phyloP scores from a whole-genome alignment of 2,888 invertebrate genomes.

The Buathra laborator region DNA sequence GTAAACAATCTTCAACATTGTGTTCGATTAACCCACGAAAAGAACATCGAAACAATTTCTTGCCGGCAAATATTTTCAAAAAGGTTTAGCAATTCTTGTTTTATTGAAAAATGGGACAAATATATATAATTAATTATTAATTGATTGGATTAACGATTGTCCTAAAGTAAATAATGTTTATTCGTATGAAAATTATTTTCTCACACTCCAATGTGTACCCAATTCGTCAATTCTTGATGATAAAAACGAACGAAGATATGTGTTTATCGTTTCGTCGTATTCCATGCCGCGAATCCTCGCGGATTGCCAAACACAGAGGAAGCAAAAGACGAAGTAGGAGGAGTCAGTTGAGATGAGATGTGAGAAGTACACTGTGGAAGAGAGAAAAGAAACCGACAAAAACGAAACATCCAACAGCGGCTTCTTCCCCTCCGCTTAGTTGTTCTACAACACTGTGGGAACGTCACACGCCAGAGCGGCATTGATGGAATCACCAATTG shows the following conservation, averaged over 20 bases:
- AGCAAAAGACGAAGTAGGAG: conserved; percentile 52
- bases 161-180: conserved; percentile 16
- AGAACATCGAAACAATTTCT: neutral
- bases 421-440: conserved; percentile 26
- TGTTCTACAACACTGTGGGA: conserved; percentile 65
- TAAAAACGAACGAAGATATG: conserved; percentile 27
- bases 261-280: neutral
- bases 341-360: conserved; percentile 46
- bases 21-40: neutral
- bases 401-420: conserved; percentile 46
- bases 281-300: neutral
- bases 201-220: neutral
- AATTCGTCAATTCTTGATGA: conserved; percentile 25
- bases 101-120: neutral
- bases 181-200: conserved; percentile 28
- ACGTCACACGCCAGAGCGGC: conserved; percentile 67
- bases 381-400: conserved; percentile 64
- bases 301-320: conserved; percentile 48
- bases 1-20: no score
- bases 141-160: neutral
- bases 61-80: neutral
- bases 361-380: conserved; percentile 53
- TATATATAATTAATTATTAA: neutral
- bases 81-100: neutral
- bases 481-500: conserved; percentile 83